phyloP scores from a whole-genome alignment of 2,113 vertebrate species.

The Brienomyrus brachyistius region DNA sequence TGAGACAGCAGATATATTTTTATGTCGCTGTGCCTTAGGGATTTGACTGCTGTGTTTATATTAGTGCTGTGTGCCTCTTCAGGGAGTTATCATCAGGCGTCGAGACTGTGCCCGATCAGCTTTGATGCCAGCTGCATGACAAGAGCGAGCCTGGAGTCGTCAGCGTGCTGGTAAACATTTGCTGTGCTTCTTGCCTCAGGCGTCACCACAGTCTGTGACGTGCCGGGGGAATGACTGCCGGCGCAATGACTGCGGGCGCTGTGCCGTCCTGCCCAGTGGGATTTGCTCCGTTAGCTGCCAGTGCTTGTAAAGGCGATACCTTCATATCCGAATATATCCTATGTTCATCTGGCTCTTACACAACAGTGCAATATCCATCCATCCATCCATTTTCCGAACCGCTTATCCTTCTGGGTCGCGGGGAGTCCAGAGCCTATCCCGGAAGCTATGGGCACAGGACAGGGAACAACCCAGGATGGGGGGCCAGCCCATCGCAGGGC shows the following conservation, averaged over 20 bases:
- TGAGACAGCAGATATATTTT: background rate
- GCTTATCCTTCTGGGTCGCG: no score
- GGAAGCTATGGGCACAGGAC: no score
- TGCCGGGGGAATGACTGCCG: background rate
- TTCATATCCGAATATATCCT: background rate
- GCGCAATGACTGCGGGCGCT: background rate
- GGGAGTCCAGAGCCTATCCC: no score
- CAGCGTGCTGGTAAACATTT: conserved; percentile 5
- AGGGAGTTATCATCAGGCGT: background rate
- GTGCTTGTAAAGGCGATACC: background rate
- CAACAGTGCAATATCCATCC: background rate
- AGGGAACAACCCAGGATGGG: no score
- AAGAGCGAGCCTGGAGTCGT: background rate
- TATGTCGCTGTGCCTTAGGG: background rate
- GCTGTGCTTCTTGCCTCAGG: background rate
- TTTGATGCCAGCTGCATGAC: background rate
- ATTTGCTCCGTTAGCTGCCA: background rate
- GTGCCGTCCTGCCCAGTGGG: background rate
- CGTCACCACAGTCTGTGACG: background rate
- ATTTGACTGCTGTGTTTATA: background rate
- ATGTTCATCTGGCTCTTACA: background rate
- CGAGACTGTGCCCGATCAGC: background rate
- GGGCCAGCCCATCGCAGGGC: no score
- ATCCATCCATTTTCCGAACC: no score
- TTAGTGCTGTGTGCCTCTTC: background rate